Evolutionary conservation across 1,140 invertebrate species (phyloP).

Genomic region (Augochlora pura): DNA sequence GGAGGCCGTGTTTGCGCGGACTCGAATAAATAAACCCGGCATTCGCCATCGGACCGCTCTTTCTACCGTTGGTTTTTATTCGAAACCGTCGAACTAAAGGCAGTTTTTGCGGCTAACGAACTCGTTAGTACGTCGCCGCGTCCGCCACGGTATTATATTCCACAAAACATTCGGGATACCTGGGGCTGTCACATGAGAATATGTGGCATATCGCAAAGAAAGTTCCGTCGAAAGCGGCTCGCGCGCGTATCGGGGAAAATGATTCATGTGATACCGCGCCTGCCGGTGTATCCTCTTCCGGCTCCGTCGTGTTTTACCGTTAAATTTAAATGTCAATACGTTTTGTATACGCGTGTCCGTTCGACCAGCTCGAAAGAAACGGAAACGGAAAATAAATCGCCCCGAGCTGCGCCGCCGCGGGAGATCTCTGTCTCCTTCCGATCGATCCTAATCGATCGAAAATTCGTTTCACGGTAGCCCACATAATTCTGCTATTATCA

Average conservation of each 20-base stretch:
- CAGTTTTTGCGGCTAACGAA: conserved; percentile 17
- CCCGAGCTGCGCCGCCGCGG: too few species aligned
- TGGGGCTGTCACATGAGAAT: neutral
- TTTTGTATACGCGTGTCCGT: neutral
- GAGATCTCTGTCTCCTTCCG: too few species aligned
- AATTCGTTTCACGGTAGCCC: too few species aligned
- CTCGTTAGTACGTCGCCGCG: conserved; percentile 10
- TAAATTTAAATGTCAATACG: neutral
- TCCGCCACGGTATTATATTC: neutral
- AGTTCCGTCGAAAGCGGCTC: neutral
- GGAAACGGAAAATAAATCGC: too few species aligned
- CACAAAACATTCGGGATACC: conserved; percentile 1
- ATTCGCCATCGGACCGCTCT: neutral
- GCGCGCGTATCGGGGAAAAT: neutral
- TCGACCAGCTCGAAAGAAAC: neutral
- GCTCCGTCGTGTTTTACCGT: neutral
- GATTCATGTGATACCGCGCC: neutral
- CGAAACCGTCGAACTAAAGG: neutral
- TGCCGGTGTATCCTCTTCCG: neutral
- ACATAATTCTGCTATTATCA: too few species aligned
- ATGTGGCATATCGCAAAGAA: neutral
- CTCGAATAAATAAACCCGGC: neutral
- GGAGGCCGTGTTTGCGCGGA: neutral
- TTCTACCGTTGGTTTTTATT: neutral
- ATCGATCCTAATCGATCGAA: too few species aligned